Base-by-base conservation (phyloP, 2,797 vertebrate species). In the Sebastes taczanowskii region DNA sequence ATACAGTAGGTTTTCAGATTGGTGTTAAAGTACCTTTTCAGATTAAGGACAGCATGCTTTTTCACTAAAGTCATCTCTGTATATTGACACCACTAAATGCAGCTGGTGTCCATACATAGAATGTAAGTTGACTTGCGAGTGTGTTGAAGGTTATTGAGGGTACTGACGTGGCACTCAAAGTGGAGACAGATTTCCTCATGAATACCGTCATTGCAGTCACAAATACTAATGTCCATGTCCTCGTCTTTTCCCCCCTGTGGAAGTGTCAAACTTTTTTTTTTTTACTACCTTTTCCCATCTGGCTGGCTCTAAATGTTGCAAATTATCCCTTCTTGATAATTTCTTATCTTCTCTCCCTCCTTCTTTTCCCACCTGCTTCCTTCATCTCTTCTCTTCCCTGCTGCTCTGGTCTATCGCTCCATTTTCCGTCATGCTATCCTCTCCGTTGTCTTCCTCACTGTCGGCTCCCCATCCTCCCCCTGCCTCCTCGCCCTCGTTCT, bases 371-470 rank as follows among this genome's bases (percentile, higher is more conserved):
- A 89, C 88, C 88, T 87, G 79, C 81, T 79, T 84, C 79, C 52
- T 88, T 68, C 61, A 64, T 85, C 83, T 85, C 83, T 7, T 32
- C 78, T 85, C 86, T 25, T 81, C 83, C 89, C 89, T 52, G 83
- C 84, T 90, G 89, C 80, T 91, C 77, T 52, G 81, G 78, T 78
- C 83, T 83, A 68, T 81, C 68, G 55, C 86, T 80, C 68, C 63
- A 92, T 89, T 80, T 96, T 91, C 93, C 87, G 67, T 89, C 86
- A 61, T 67, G 77, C 88, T 74, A 72, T 82, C 81, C 78, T 77
- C 77, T 78, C 53, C 58, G 77, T 81, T 86, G 66, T 86, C 77
- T 85, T 73, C 82, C 81, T 86, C 82, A 68, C 81, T 55, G 77
- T 77, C 86, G 84, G 72, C 80, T 78, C 74, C 71, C 74, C 35